Evolutionary conservation across 2,113 vertebrate species (phyloP).

Genomic region (Coregonus clupeaformis): DNA sequence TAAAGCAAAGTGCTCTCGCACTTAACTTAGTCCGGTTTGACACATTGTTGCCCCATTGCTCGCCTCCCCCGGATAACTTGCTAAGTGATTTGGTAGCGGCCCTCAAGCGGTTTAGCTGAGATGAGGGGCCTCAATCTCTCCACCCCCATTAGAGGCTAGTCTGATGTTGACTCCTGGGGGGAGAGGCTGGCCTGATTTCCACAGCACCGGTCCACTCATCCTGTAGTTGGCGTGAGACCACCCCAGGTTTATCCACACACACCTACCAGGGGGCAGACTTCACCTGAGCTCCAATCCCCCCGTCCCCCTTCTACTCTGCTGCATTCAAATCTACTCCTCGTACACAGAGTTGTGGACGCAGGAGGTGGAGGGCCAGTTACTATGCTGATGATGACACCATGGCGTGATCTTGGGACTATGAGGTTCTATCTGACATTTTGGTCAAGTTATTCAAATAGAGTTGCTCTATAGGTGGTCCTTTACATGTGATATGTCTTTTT

Average conservation of each 20-base stretch:
- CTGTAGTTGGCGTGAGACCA: neutral
- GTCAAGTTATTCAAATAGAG: no score
- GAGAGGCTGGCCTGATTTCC: constrained; percentile 40
- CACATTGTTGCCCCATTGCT: neutral
- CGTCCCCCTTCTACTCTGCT: no score
- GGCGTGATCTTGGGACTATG: no score
- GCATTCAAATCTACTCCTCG: neutral
- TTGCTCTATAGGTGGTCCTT: no score
- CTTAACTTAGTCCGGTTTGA: neutral
- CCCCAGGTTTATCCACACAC: no score
- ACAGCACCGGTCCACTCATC: neutral
- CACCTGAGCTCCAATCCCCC: no score
- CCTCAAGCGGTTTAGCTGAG: constrained; percentile 7
- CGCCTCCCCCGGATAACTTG: constrained; percentile 12
- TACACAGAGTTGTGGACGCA: constrained; percentile 12
- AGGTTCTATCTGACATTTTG: no score
- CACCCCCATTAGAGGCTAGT: constrained; percentile 5
- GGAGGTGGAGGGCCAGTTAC: neutral
- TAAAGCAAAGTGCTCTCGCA: no score
- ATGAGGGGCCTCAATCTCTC: constrained; percentile 10
- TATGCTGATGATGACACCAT: no score
- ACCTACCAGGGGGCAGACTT: no score
- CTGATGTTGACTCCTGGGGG: constrained; percentile 39
- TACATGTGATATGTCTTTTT: no score
- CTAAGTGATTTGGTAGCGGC: constrained; percentile 22